phyloP scores from a whole-genome alignment of 2,113 vertebrate species.

The Smithornis capensis region DNA sequence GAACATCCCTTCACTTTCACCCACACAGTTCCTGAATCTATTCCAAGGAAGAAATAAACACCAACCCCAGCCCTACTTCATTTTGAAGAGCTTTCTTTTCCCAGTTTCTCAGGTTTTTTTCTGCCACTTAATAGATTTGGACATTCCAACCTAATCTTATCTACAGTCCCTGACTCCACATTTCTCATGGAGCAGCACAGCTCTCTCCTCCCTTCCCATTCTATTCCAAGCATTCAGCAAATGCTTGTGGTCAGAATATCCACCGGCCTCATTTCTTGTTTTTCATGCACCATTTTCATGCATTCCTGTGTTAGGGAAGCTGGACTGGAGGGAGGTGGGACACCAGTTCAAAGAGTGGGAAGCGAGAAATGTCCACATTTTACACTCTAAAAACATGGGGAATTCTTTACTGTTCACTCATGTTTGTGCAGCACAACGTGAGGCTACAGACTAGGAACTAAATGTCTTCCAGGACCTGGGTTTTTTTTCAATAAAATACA shows the following conservation, averaged over 20 bases:
- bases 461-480: not conserved
- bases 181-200: not conserved
- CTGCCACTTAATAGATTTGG: not conserved
- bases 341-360: not conserved
- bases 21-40: not conserved
- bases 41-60: not conserved
- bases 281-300: not conserved
- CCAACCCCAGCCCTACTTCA: not conserved
- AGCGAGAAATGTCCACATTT: not conserved
- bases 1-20: not conserved
- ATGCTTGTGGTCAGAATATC: not conserved
- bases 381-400: not conserved
- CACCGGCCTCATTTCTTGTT: not conserved
- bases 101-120: not conserved
- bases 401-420: not conserved
- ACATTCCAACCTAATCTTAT: constrained; percentile 45
- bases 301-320: not conserved
- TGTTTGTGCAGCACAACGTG: not conserved
- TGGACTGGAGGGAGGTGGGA: not conserved
- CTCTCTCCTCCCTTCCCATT: not conserved
- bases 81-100: not conserved
- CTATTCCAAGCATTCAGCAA: constrained; percentile 11
- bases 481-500: not conserved
- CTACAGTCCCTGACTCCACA: not conserved
- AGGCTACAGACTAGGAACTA: not conserved